These are phyloP conservation scores for Blera fallax DNA, from an alignment of 2,888 invertebrate genomes.

Conservation along the genomic window DNA sequence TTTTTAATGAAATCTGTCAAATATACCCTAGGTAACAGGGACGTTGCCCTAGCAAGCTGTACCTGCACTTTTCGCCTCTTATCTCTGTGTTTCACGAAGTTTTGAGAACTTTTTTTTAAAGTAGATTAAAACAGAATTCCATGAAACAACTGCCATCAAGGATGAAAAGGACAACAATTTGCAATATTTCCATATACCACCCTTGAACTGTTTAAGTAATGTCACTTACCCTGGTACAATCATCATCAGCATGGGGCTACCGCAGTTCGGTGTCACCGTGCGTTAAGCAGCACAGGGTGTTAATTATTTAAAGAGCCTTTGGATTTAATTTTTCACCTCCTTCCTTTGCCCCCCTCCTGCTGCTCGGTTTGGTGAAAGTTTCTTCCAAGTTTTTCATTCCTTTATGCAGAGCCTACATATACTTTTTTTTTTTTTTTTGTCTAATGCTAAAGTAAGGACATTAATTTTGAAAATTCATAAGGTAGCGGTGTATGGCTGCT, in stretches of 20 bases:
- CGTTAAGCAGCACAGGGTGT: slow-evolving; percentile 47
- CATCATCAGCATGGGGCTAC: neutral
- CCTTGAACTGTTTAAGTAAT: slow-evolving; percentile 19
- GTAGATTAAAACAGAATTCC: slow-evolving; percentile 11
- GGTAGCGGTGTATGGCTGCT: slow-evolving; percentile 26
- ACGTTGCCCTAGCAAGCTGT: neutral
- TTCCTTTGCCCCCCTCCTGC: neutral
- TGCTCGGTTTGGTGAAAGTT: slow-evolving; percentile 30
- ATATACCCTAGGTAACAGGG: slow-evolving; percentile 1
- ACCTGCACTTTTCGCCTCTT: neutral
- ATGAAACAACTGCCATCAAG: slow-evolving; percentile 1
- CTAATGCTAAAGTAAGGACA: slow-evolving; percentile 35
- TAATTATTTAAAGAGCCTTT: slow-evolving; percentile 67
- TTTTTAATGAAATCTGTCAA: slow-evolving; percentile 35
- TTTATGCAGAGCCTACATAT: too few species aligned
- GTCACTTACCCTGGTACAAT: slow-evolving; percentile 3
- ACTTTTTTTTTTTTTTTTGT: neutral
- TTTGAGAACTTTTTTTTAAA: neutral
- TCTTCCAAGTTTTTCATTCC: slow-evolving; percentile 31
- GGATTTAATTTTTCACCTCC: slow-evolving; percentile 44
- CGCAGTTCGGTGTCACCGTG: slow-evolving; percentile 34
- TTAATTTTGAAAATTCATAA: slow-evolving; percentile 68
- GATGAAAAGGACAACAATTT: slow-evolving; percentile 55
- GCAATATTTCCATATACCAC: slow-evolving; percentile 47
- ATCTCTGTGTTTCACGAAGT: neutral